Base-by-base conservation (phyloP, 2,797 vertebrate genomes). In the Siniperca undulata region DNA sequence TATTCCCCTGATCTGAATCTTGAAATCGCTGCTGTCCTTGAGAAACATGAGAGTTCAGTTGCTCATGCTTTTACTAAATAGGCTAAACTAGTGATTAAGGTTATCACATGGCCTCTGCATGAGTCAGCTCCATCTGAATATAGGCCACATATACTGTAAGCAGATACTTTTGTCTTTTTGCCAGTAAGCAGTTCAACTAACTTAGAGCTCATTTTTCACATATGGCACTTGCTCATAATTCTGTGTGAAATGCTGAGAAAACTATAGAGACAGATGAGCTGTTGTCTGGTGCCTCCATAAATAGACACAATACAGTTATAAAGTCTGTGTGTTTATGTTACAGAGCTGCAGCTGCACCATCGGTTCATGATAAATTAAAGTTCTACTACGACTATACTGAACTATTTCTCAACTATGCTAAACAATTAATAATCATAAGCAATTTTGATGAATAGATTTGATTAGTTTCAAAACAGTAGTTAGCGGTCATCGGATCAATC, bases 41-140 rank as follows among this genome's bases (percentile, higher is more conserved):
- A 60, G 70, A 74, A 87, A 77, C 77, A 58, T 0, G 2, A 83
- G 52, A 73, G 46, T 62, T 69, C 34, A 30, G 48, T 61, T 79
- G 59, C 78, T 86, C 69, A 38, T 78, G 56, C 62, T 80, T 83
- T 66, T 20, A 50, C 24, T 69, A 81, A 87, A 91, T 22, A 88
- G 77, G 42, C 56, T 82, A 77, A 87, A 87, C 3, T 55, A 27
- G 67, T 67, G 78, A 91, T 86, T 80, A 87, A 77, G 64, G 67
- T 84, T 82, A 85, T 88, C 88, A 75, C 77, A 82, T 77, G 64
- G 69, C 50, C 19, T 16, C 0, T 61, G 65, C 59, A 77, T 77
- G 83, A 90, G 80, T 87, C 83, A 86, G 14, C 70, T 9, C 24
- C 17, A 27, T 70, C 60, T 91, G 82, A 81, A 90, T 89, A 82